Conservation (phyloP, 2,888 invertebrate species). For the Heliconius sara region DNA sequence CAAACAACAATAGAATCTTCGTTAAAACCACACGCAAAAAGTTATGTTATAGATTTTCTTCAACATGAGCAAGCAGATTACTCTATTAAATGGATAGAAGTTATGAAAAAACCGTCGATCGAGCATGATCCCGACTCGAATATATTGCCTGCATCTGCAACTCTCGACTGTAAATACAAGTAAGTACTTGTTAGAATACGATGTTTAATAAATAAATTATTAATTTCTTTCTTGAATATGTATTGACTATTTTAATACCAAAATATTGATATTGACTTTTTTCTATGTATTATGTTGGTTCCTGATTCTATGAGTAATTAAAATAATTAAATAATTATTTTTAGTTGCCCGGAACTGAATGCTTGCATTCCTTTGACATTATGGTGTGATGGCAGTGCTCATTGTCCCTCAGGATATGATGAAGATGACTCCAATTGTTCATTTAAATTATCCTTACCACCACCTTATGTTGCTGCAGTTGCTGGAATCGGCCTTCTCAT, state of each 20-base stretch:
- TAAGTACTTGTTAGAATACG: conserved; percentile 61
- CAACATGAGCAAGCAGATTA: conserved; percentile 89
- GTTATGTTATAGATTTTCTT: conserved; percentile 89
- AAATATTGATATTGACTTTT: no score
- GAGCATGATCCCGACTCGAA: conserved; percentile 81
- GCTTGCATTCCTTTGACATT: conserved; percentile 90
- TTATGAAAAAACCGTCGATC: conserved; percentile 86
- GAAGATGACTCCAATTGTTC: conserved; percentile 91
- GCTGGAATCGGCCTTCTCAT: conserved; percentile 86
- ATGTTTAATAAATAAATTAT: conserved; percentile 25
- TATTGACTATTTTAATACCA: conserved; percentile 14
- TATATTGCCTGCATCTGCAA: conserved; percentile 74
- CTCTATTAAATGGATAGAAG: conserved; percentile 90
- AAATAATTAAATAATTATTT: conserved; percentile 35
- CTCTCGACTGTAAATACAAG: conserved; percentile 88
- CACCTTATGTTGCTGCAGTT: conserved; percentile 86
- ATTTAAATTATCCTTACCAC: conserved; percentile 86
- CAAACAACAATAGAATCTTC: conserved; percentile 75
- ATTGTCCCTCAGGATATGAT: conserved; percentile 92
- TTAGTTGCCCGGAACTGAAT: conserved; percentile 90
- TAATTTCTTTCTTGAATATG: not conserved
- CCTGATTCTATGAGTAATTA: no score
- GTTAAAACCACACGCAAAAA: conserved; percentile 85
- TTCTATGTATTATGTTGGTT: no score
- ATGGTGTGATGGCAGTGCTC: conserved; percentile 91